A percentile compares a stretch with the other conserved stretches of the same genome.
phyloP scores from a whole-genome alignment of 1,140 invertebrate genomes.

The Ptiloglossa arizonensis region DNA sequence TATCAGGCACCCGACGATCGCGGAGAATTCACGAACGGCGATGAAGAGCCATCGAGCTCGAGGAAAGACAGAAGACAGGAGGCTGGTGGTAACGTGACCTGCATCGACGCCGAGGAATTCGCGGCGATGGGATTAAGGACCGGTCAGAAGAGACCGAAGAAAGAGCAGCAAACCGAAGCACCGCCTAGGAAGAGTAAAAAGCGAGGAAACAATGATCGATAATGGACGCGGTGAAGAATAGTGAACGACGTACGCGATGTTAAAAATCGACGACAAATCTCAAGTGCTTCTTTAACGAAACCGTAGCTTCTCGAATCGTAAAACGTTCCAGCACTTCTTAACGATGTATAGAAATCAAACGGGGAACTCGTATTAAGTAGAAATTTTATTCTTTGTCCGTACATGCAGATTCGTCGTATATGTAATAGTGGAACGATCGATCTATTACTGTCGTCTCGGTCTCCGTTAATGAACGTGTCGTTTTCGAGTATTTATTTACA shows the following conservation, averaged over 20 bases:
- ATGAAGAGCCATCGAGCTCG: constrained; percentile 11
- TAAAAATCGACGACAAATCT: background rate
- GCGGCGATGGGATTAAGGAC: constrained; percentile 72
- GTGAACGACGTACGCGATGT: background rate
- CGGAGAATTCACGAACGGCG: constrained; percentile 60
- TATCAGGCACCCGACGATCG: constrained; percentile 81
- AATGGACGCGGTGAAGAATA: background rate
- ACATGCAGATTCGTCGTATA: constrained; percentile 48
- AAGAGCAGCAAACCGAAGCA: constrained; percentile 29
- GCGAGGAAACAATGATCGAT: constrained; percentile 20
- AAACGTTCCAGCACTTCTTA: too few species aligned
- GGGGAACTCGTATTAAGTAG: constrained; percentile 24
- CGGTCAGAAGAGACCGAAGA: constrained; percentile 69
- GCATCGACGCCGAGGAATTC: constrained; percentile 67
- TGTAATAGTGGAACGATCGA: constrained; percentile 30
- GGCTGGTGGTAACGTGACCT: background rate
- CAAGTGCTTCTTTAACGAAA: background rate
- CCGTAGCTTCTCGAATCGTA: too few species aligned
- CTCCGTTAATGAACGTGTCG: constrained; percentile 13
- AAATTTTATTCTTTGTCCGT: constrained; percentile 60
- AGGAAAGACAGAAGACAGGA: background rate
- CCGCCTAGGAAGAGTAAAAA: constrained; percentile 59
- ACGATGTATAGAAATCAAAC: background rate
- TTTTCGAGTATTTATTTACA: constrained; percentile 56
- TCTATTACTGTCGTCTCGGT: constrained; percentile 18